These are phyloP conservation scores for Acleris emargana DNA, from an alignment of 2,888 invertebrate species.

Conservation along the genomic window DNA sequence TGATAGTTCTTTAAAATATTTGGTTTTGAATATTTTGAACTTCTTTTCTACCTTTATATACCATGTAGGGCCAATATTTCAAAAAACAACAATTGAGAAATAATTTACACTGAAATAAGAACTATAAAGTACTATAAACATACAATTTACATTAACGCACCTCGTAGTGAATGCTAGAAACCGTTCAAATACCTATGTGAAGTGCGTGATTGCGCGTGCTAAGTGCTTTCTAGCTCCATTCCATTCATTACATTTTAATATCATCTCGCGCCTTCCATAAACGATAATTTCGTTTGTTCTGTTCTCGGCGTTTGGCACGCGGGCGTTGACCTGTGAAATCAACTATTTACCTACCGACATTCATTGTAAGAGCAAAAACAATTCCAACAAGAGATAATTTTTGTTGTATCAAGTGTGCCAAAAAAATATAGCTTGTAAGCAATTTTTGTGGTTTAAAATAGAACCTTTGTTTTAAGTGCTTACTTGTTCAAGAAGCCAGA, in stretches of 20 bases:
- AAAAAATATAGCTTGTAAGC: slow-evolving; percentile 33
- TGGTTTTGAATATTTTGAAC: too few species aligned
- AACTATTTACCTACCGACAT: slow-evolving; percentile 64
- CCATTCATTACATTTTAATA: slow-evolving; percentile 54
- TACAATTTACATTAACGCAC: slow-evolving; percentile 5
- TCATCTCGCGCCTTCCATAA: slow-evolving; percentile 49
- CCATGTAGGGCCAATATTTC: too few species aligned
- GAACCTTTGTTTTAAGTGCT: slow-evolving; percentile 1
- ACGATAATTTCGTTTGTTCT: slow-evolving; percentile 56
- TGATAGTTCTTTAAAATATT: too few species aligned
- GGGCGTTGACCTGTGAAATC: slow-evolving; percentile 70
- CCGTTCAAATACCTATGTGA: slow-evolving; percentile 31
- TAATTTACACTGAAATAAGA: background rate
- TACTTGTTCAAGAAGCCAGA: too few species aligned
- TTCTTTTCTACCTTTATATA: too few species aligned
- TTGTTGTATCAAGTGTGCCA: slow-evolving; percentile 43
- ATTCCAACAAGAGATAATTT: slow-evolving; percentile 46
- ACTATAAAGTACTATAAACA: background rate
- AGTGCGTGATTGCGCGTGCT: slow-evolving; percentile 36
- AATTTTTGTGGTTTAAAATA: slow-evolving; percentile 12
- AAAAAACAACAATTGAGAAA: background rate
- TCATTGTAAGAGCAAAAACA: slow-evolving; percentile 53
- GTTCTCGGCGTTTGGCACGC: slow-evolving; percentile 74
- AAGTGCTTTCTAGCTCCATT: slow-evolving; percentile 48
- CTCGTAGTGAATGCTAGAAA: slow-evolving; percentile 23